These are phyloP conservation scores for Mimas tiliae DNA, from an alignment of 2,888 invertebrate species.

Conservation along the genomic window DNA sequence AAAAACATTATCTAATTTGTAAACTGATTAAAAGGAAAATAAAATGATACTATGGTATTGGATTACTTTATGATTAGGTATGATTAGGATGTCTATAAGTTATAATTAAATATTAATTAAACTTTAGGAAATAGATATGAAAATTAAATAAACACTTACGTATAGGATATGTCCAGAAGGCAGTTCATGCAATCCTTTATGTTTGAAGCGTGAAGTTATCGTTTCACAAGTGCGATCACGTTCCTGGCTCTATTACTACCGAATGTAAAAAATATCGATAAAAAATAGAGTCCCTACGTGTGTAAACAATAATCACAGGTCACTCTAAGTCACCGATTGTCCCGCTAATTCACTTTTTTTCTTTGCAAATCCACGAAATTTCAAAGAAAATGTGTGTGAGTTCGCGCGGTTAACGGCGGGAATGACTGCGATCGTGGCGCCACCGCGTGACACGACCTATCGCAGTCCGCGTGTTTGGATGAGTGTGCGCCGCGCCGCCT, in stretches of 20 bases:
- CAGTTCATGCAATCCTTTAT: conserved; percentile 75
- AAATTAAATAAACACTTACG: conserved; percentile 45
- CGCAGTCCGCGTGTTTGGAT: conserved; percentile 72
- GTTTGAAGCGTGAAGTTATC: conserved; percentile 67
- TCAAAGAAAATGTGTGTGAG: conserved; percentile 80
- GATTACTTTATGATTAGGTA: neutral
- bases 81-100: neutral
- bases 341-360: conserved; percentile 75
- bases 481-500: conserved; percentile 72
- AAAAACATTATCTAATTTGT: conserved; percentile 20
- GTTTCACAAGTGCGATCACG: conserved; percentile 77
- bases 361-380: conserved; percentile 82
- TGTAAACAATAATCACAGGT: conserved; percentile 71
- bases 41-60: neutral
- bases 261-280: conserved; percentile 52
- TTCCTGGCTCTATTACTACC: conserved; percentile 59
- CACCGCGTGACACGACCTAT: conserved; percentile 78
- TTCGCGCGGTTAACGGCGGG: conserved; percentile 55
- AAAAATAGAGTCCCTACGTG: conserved; percentile 59
- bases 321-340: conserved; percentile 73
- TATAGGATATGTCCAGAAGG: conserved; percentile 56
- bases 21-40: conserved; percentile 12
- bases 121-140: neutral
- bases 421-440: conserved; percentile 79
- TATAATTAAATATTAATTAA: neutral